These are phyloP conservation scores for Spilogale gracilis DNA, from an alignment of 2,113 vertebrate genomes.

Conservation along the genomic window DNA sequence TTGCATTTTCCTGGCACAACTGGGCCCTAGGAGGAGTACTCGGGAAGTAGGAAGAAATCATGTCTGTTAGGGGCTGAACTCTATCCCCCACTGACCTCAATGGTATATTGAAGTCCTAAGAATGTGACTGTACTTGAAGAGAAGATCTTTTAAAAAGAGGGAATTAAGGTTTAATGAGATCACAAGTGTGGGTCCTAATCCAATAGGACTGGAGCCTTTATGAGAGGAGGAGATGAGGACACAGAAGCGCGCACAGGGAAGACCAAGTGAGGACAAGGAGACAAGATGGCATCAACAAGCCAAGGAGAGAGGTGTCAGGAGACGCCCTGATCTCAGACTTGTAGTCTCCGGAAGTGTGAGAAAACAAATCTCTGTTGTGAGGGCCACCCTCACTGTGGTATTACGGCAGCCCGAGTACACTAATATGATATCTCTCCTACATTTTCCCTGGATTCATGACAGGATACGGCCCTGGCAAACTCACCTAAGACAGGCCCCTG, in stretches of 20 bases:
- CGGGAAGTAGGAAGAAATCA: not conserved
- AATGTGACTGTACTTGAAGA: not conserved
- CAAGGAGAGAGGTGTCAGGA: not conserved
- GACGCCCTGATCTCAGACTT: not conserved
- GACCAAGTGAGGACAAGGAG: not conserved
- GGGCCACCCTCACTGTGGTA: not conserved
- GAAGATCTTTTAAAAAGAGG: not conserved
- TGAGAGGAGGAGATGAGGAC: not conserved
- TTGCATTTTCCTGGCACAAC: not conserved
- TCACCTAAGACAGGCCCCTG: not conserved
- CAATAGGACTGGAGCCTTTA: fast-evolving
- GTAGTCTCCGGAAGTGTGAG: not conserved
- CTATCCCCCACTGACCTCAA: too few relatives aligned
- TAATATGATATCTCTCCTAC: not conserved
- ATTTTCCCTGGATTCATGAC: not conserved
- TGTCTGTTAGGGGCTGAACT: not conserved
- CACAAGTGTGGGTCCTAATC: not conserved
- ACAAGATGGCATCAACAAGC: not conserved
- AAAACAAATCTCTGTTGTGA: not conserved
- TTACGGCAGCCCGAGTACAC: not conserved
- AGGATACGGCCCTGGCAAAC: not conserved
- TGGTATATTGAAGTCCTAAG: not conserved
- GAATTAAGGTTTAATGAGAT: not conserved
- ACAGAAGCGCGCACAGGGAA: not conserved
- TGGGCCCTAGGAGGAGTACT: not conserved